These are phyloP conservation scores for Oxyteleia sp. DNA, from an alignment of 2,888 invertebrate genomes.

Conservation along the genomic window DNA sequence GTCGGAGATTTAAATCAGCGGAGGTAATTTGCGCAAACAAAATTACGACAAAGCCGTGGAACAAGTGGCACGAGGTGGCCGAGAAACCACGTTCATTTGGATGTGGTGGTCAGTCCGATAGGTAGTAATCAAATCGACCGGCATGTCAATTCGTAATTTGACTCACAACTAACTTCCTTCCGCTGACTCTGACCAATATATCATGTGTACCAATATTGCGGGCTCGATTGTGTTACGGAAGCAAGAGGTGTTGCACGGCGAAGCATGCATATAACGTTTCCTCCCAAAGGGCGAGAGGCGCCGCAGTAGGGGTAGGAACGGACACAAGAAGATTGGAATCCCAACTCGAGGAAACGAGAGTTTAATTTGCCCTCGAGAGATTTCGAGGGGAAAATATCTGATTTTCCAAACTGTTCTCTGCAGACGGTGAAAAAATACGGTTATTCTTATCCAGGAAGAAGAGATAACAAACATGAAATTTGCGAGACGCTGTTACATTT, in stretches of 20 bases:
- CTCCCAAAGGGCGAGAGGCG: constrained; percentile 53
- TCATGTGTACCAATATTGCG: constrained; percentile 77
- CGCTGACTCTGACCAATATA: constrained; percentile 79
- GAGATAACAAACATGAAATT: constrained; percentile 71
- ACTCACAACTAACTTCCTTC: constrained; percentile 80
- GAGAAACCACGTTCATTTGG: constrained; percentile 81
- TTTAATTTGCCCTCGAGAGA: constrained; percentile 76
- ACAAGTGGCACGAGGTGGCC: constrained; percentile 69
- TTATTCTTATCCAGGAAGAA: constrained; percentile 66
- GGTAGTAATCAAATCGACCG: constrained; percentile 83
- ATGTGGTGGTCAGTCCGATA: constrained; percentile 81
- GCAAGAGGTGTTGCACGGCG: constrained; percentile 49
- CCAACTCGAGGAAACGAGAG: constrained; percentile 76
- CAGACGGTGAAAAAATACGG: constrained; percentile 73
- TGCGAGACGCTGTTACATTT: constrained; percentile 61
- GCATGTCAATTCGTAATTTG: constrained; percentile 75
- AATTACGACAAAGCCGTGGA: constrained; percentile 49
- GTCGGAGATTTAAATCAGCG: constrained; percentile 46
- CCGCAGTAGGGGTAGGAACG: constrained; percentile 59
- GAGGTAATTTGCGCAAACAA: constrained; percentile 38
- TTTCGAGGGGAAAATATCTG: constrained; percentile 74
- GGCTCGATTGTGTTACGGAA: constrained; percentile 70
- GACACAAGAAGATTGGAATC: constrained; percentile 75
- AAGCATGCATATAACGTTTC: constrained; percentile 59
- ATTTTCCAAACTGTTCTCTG: constrained; percentile 72